phyloP scores from a whole-genome alignment of 2,888 invertebrate genomes.

The Tachina fera region DNA sequence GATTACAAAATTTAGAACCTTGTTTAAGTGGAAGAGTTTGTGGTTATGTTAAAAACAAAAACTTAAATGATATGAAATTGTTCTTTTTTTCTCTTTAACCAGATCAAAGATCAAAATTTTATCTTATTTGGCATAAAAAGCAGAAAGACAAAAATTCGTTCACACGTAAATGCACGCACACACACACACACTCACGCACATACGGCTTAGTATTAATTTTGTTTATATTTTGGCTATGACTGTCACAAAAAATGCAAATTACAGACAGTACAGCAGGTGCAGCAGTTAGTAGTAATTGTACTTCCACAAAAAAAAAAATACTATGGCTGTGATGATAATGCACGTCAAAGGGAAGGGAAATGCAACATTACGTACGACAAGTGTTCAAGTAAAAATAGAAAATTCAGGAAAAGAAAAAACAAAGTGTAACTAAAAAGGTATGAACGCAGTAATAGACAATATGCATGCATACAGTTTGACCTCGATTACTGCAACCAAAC shows the following conservation, averaged over 20 bases:
- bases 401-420: background rate
- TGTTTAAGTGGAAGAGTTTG: background rate
- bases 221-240: background rate
- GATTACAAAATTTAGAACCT: background rate
- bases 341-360: background rate
- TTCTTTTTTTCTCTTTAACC: background rate
- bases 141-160: background rate
- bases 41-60: background rate
- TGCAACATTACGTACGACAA: background rate
- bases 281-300: background rate
- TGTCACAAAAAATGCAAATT: conserved; percentile 1
- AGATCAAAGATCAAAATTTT: conserved; percentile 22
- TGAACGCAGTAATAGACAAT: background rate
- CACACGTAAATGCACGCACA: background rate
- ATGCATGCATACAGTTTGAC: background rate
- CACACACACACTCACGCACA: background rate
- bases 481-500: no score
- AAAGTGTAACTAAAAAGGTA: background rate
- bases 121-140: background rate
- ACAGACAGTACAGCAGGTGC: conserved; percentile 24
- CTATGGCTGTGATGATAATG: no score
- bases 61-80: background rate
- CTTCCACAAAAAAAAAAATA: background rate
- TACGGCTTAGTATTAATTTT: background rate
- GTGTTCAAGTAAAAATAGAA: background rate